Percentiles rank a stretch among this genome's conserved stretches.
Evolutionary conservation across 2,113 vertebrate genomes (phyloP).

Genomic region (Antechinus flavipes): DNA sequence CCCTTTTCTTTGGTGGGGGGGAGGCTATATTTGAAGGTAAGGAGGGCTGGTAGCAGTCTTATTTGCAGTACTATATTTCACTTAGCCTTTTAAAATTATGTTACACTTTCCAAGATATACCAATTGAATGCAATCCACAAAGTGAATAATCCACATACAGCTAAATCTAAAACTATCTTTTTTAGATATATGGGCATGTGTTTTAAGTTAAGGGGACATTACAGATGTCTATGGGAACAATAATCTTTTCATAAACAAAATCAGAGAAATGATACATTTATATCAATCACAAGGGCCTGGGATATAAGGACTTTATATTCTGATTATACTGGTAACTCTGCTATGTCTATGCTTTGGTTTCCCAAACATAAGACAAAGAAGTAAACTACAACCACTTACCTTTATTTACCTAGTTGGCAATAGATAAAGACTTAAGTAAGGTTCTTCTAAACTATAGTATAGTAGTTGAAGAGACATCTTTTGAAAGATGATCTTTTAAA

Average conservation of each 20-base stretch:
- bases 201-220: slow-evolving; percentile 30
- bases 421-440: neutral
- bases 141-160: neutral
- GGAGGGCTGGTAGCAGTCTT: neutral
- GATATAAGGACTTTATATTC: slow-evolving; percentile 22
- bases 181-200: neutral
- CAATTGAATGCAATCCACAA: neutral
- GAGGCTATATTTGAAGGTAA: neutral
- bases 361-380: slow-evolving; percentile 22
- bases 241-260: slow-evolving; percentile 52
- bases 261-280: slow-evolving; percentile 21
- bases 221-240: slow-evolving; percentile 31
- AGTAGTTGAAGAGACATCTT: neutral
- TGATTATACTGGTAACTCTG: neutral
- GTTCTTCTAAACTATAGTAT: neutral
- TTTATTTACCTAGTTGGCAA: slow-evolving; percentile 20
- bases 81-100: neutral
- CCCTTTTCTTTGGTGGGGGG: neutral
- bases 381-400: neutral
- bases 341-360: neutral
- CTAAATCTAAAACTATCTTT: neutral
- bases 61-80: neutral
- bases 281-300: neutral
- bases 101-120: neutral
- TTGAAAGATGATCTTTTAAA: slow-evolving; percentile 19